A percentile compares a stretch with the other conserved stretches of the same genome.
Conservation (phyloP, 2,888 invertebrate genomes). For the Cloeon dipterum region DNA sequence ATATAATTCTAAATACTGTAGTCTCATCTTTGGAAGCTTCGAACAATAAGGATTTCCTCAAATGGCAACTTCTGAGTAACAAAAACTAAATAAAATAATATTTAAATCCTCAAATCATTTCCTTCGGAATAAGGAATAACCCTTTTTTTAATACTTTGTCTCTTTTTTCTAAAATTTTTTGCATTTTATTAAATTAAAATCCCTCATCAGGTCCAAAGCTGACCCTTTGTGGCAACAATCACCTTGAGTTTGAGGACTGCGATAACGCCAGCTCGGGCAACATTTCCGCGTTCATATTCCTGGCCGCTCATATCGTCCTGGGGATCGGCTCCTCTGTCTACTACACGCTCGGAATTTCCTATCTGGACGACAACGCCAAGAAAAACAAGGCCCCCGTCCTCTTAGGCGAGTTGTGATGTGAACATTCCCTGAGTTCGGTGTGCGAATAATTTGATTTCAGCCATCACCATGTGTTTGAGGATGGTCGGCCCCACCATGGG, state of each 20-base stretch:
- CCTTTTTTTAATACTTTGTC: too few relatives aligned
- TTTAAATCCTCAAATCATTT: too few relatives aligned
- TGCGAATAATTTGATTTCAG: too few relatives aligned
- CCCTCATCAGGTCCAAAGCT: background rate
- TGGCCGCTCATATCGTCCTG: background rate
- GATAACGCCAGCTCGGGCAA: background rate
- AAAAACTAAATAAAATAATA: background rate
- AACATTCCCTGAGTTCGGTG: too few relatives aligned
- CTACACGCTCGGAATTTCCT: constrained; percentile 19
- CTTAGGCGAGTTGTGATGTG: too few relatives aligned
- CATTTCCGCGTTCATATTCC: constrained; percentile 1
- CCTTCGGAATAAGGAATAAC: too few relatives aligned
- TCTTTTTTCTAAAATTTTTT: too few relatives aligned
- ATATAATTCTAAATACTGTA: too few relatives aligned
- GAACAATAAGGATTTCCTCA: too few relatives aligned
- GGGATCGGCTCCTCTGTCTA: constrained; percentile 13
- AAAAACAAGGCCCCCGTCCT: constrained; percentile 12
- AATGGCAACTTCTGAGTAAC: too few relatives aligned
- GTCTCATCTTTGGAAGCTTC: too few relatives aligned
- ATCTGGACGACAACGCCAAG: constrained; percentile 18
- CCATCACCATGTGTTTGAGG: constrained; percentile 10
- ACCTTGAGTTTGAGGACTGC: background rate
- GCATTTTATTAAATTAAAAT: background rate
- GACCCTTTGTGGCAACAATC: background rate
- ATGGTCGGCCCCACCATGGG: constrained; percentile 13